phyloP scores from a whole-genome alignment of 1,140 invertebrate genomes.

The Sarcophaga peregrina region DNA sequence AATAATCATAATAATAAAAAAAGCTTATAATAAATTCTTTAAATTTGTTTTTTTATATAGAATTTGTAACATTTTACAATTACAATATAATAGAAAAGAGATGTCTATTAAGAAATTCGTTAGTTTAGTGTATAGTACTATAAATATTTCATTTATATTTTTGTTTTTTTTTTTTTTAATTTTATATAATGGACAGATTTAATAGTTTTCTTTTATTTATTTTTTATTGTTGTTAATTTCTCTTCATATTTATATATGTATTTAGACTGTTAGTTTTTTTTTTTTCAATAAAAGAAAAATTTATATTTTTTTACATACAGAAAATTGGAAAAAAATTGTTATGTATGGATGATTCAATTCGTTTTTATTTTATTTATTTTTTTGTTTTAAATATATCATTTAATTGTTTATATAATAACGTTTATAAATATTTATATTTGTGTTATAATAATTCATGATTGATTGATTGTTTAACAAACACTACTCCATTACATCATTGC shows the following conservation, averaged over 20 bases:
- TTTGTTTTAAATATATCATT: too few relatives aligned
- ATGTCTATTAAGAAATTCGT: constrained; percentile 6
- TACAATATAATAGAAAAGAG: not conserved
- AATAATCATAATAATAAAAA: not conserved
- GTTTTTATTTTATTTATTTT: too few relatives aligned
- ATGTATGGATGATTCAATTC: too few relatives aligned
- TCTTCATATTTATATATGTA: not conserved
- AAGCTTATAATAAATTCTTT: not conserved
- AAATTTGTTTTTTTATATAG: not conserved
- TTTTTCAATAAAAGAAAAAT: not conserved
- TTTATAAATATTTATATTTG: too few relatives aligned
- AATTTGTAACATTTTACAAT: not conserved
- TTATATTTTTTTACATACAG: not conserved
- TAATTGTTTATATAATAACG: too few relatives aligned
- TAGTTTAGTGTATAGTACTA: not conserved
- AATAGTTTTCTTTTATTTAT: not conserved
- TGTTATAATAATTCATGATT: too few relatives aligned
- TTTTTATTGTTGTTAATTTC: too few relatives aligned
- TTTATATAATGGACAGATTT: constrained; percentile 11
- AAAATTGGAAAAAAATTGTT: too few relatives aligned
- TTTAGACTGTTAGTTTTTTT: too few relatives aligned
- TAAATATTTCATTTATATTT: not conserved
- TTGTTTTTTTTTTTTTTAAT: too few relatives aligned
- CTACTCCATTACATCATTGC: too few relatives aligned
- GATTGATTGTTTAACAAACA: too few relatives aligned